These are phyloP conservation scores for Scotopteryx bipunctaria DNA, from an alignment of 2,888 invertebrate genomes.

Conservation along the genomic window DNA sequence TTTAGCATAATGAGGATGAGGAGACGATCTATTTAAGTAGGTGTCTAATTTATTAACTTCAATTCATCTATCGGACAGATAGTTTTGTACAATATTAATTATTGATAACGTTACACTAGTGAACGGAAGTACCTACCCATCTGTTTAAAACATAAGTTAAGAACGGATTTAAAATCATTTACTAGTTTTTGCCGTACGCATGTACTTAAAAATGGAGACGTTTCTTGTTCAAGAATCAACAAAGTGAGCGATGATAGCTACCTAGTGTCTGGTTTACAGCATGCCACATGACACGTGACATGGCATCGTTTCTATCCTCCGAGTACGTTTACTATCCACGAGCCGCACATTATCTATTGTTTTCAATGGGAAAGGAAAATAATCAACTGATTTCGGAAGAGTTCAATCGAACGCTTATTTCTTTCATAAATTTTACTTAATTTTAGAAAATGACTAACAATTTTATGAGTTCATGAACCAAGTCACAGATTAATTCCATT, in stretches of 20 bases:
- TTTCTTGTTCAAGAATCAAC: no score
- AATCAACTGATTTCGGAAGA: constrained; percentile 8
- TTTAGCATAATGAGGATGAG: constrained; percentile 24
- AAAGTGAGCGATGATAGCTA: background rate
- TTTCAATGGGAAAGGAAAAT: constrained; percentile 16
- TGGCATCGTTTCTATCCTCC: constrained; percentile 18
- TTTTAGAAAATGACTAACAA: no score
- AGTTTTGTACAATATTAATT: background rate
- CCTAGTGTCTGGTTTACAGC: constrained; percentile 26
- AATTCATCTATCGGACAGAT: constrained; percentile 3
- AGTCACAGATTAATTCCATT: background rate
- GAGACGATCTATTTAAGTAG: constrained; percentile 18
- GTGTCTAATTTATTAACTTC: constrained; percentile 21
- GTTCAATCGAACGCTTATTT: no score
- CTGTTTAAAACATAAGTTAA: no score
- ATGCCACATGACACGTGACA: constrained; percentile 21
- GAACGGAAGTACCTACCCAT: constrained; percentile 2
- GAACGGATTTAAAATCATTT: no score
- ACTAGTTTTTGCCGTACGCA: no score
- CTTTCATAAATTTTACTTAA: no score
- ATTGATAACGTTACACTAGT: constrained; percentile 8
- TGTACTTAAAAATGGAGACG: no score
- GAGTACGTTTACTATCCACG: constrained; percentile 10
- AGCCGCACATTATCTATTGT: constrained; percentile 29
- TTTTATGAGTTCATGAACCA: no score